Evolutionary conservation across 2,888 invertebrate species (phyloP).

Genomic region (Embidobia sp.): DNA sequence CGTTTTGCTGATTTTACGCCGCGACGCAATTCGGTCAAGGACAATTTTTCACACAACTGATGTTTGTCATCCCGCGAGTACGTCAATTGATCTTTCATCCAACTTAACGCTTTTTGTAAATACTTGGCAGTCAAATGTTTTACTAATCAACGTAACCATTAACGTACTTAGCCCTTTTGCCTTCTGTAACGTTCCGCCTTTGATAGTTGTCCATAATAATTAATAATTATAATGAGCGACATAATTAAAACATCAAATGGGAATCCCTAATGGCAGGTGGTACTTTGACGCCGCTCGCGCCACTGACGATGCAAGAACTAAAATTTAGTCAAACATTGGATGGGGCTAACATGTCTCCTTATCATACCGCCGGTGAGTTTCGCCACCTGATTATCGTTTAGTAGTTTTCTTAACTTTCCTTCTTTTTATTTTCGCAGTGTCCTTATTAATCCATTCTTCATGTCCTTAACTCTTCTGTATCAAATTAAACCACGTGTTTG

Average conservation of each 20-base stretch:
- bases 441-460: slow-evolving; percentile 7
- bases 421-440: slow-evolving; percentile 3
- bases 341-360: slow-evolving; percentile 85
- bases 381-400: slow-evolving; percentile 72
- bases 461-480: neutral
- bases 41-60: slow-evolving; percentile 15
- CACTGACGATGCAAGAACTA: slow-evolving; percentile 89
- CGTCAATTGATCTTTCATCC: neutral
- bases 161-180: neutral
- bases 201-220: slow-evolving; percentile 67
- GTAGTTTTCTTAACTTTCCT: slow-evolving; percentile 11
- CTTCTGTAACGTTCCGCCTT: slow-evolving; percentile 69
- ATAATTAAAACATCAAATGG: slow-evolving; percentile 72
- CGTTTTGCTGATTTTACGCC: neutral
- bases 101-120: neutral
- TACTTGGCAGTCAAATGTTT: too few relatives aligned
- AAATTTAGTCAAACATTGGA: slow-evolving; percentile 87
- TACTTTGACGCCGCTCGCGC: slow-evolving; percentile 87
- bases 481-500: too few relatives aligned
- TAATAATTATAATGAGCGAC: slow-evolving; percentile 66
- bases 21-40: slow-evolving; percentile 35
- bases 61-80: neutral
- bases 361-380: slow-evolving; percentile 86
- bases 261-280: slow-evolving; percentile 83
- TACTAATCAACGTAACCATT: neutral